Evolutionary conservation across 2,888 invertebrate species (phyloP), one percentile per base, ranked within the genome.

Genomic region (Drosophila incognita): DNA sequence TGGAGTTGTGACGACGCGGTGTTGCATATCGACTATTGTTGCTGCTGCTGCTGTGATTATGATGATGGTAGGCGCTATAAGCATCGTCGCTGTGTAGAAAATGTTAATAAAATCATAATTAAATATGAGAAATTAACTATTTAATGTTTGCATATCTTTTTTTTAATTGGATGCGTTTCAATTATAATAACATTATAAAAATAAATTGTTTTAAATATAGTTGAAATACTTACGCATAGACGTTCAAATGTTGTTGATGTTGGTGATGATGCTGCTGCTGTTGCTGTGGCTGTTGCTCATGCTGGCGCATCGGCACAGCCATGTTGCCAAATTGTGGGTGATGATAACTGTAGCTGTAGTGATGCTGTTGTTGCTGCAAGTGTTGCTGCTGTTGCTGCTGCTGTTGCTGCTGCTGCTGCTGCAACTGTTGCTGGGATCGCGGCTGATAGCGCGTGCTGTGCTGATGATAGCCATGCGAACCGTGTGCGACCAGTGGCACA

Each of bases 301-400:
- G 71, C 58, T 92, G 91, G 15, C 93, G 83, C 61, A 92, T 89
- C 18, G 93, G 89, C 68, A 92, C 92, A 11, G 93, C 89, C 93
- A 92, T 92, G 70, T 92, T 92, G 36, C 92, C 92, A 61, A 92
- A 92, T 57, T 92, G 93, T 29, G 93, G 93, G 84, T 92, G 93
- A 76, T 93, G 92, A 74, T 92, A 92, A 69, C 85, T 84, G 83
- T 91, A 85, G 79, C 88, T 83, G 79, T 91, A 85, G 69, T 85
- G 86, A 40, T 82, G 74, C 62, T 82, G 79, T 59, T 84, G 69
- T 18, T 68, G 74, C n/a, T 74, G 80, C n/a, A 57, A 67, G 36
- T 77, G 80, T 10, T 83, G 81, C 29, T 69, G 74, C 49, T 79
- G 70, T 61, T 81, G 68, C 24, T 71, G 79, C 11, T 86, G 81